Percentiles rank a stretch among this genome's conserved stretches.
phyloP scores from a whole-genome alignment of 2,888 invertebrate genomes.

The Sarcophaga rosellei region DNA sequence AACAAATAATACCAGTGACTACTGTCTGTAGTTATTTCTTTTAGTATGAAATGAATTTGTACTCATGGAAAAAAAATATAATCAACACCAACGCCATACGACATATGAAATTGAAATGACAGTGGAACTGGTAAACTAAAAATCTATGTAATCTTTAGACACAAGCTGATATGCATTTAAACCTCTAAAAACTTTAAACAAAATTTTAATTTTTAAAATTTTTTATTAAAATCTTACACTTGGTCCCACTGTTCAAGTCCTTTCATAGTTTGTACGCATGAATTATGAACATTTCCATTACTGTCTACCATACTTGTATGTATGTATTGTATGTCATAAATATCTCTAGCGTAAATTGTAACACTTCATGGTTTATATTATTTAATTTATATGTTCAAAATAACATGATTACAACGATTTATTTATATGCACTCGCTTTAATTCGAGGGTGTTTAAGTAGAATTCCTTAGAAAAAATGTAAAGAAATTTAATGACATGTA shows the following conservation, averaged over 20 bases:
- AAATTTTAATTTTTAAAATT: background rate
- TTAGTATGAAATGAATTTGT: background rate
- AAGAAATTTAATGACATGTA: slow-evolving; percentile 18
- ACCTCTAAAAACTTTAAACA: background rate
- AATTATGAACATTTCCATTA: slow-evolving; percentile 17
- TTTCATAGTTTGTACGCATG: slow-evolving; percentile 16
- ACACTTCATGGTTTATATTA: slow-evolving; percentile 49
- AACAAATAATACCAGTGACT: slow-evolving; percentile 27
- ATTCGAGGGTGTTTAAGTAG: slow-evolving; percentile 35
- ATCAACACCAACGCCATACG: slow-evolving; percentile 29
- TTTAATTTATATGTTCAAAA: slow-evolving; percentile 25
- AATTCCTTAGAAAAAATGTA: slow-evolving; percentile 24
- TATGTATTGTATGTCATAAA: background rate
- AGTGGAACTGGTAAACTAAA: background rate
- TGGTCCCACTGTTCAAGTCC: background rate
- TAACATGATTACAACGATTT: slow-evolving; percentile 9
- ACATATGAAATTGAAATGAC: background rate
- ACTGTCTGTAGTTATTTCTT: slow-evolving; percentile 49
- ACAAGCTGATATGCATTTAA: too few relatives aligned
- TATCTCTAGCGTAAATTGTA: slow-evolving; percentile 33
- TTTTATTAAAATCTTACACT: background rate
- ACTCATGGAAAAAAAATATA: background rate
- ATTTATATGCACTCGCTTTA: background rate
- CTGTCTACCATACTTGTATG: background rate
- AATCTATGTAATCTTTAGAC: background rate